Conservation (phyloP, 2,113 vertebrate species). For the Scomber scombrus region DNA sequence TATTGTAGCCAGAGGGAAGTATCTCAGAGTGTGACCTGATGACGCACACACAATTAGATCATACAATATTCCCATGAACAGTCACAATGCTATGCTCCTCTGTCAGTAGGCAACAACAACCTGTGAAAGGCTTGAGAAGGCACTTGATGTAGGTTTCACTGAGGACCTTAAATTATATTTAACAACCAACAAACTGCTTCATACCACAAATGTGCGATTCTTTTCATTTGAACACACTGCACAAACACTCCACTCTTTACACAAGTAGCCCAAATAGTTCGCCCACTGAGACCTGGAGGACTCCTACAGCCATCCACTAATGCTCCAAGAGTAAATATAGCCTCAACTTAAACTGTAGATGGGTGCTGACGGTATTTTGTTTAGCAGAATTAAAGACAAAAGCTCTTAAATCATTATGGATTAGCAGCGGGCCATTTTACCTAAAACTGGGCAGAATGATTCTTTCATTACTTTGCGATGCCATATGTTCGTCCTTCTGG, state of each 20-base stretch:
- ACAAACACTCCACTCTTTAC: constrained; percentile 37
- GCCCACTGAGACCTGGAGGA: constrained; percentile 2
- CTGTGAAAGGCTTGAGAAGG: not conserved
- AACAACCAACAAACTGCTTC: not conserved
- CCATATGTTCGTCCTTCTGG: constrained; percentile 42
- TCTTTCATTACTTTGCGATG: constrained; percentile 30
- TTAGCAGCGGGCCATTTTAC: constrained; percentile 49
- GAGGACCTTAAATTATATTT: not conserved
- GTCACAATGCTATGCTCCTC: not conserved
- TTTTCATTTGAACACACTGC: constrained; percentile 6
- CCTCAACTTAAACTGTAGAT: constrained; percentile 38
- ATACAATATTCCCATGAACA: not conserved
- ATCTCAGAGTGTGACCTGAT: not conserved
- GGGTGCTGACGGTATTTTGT: constrained; percentile 32
- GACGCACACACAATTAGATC: constrained; percentile 17
- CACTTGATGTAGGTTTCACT: not conserved
- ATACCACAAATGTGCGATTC: not conserved
- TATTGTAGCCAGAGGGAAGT: not conserved
- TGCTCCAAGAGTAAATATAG: constrained; percentile 23
- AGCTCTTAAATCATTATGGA: constrained; percentile 59
- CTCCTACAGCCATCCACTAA: constrained; percentile 8
- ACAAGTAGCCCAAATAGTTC: constrained; percentile 15
- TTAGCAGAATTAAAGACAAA: constrained; percentile 51
- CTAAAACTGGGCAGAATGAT: constrained; percentile 24
- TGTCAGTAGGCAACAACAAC: not conserved